Percentiles rank a stretch among this genome's conserved stretches.
Evolutionary conservation across 2,113 vertebrate genomes (phyloP).

Genomic region (Gallinago undulata): DNA sequence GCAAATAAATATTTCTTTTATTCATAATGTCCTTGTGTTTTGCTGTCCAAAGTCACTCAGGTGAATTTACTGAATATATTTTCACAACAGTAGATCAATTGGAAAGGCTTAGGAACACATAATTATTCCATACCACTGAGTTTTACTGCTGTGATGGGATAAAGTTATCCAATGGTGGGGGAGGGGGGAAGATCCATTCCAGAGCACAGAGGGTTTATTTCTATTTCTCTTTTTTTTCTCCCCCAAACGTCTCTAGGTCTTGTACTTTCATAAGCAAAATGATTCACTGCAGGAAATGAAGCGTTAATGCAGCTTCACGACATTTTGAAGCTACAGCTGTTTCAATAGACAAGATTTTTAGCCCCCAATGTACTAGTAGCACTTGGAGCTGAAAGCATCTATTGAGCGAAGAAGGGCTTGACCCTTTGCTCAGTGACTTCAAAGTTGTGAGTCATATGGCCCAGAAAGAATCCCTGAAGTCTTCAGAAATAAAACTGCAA

Average conservation of each 20-base stretch:
- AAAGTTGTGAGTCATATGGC: slow-evolving; percentile 56
- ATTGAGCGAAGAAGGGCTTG: slow-evolving; percentile 41
- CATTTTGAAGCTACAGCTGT: slow-evolving; percentile 45
- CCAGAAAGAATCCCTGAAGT: not conserved
- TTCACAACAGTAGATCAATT: slow-evolving; percentile 46
- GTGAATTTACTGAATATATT: slow-evolving; percentile 54
- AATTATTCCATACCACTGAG: slow-evolving; percentile 50
- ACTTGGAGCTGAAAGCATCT: slow-evolving; percentile 58
- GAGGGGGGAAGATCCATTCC: not conserved
- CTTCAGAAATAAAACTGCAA: slow-evolving; percentile 32
- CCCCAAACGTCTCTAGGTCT: not conserved
- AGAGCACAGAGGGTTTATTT: not conserved
- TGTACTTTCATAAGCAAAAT: slow-evolving; percentile 42
- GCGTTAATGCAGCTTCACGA: not conserved
- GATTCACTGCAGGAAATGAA: slow-evolving; percentile 56
- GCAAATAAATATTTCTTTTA: slow-evolving; percentile 37
- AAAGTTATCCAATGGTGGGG: not conserved
- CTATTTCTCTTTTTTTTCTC: not conserved
- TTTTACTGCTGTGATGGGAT: slow-evolving; percentile 36
- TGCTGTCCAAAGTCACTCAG: slow-evolving; percentile 45
- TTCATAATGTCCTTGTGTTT: slow-evolving; percentile 40
- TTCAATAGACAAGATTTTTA: slow-evolving; percentile 15
- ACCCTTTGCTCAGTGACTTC: slow-evolving; percentile 47
- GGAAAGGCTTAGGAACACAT: slow-evolving; percentile 23
- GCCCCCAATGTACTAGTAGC: slow-evolving; percentile 35